Conservation (phyloP, 2,888 invertebrate genomes). For the Habroteleia sp. region DNA sequence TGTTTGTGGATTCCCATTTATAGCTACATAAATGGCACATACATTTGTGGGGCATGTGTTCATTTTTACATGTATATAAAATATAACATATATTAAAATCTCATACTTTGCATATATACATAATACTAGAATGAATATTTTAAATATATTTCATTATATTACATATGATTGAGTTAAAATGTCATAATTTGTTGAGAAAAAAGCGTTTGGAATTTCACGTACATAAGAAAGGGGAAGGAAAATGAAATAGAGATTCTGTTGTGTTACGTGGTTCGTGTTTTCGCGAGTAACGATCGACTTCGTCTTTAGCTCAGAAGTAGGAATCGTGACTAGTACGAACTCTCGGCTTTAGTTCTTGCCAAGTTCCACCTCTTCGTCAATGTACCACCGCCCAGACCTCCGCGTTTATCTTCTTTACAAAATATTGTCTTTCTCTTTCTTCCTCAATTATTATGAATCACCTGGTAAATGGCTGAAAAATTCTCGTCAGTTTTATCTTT, state of each 20-base stretch:
- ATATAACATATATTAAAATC: too few relatives aligned
- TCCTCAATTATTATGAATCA: conserved; percentile 29
- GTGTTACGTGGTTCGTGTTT: conserved; percentile 20
- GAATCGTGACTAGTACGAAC: conserved; percentile 16
- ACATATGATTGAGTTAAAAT: too few relatives aligned
- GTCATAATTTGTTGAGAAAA: too few relatives aligned
- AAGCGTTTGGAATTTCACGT: too few relatives aligned
- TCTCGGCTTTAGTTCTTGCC: conserved; percentile 27
- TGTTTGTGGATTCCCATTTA: too few relatives aligned
- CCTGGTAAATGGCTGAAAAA: background rate
- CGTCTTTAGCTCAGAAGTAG: conserved; percentile 24
- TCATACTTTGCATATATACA: too few relatives aligned
- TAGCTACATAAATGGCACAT: too few relatives aligned
- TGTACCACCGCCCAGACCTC: conserved; percentile 9
- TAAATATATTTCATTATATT: too few relatives aligned
- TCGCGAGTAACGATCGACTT: conserved; percentile 38
- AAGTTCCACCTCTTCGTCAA: conserved; percentile 35
- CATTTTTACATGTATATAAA: too few relatives aligned
- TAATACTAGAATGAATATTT: too few relatives aligned
- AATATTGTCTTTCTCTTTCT: conserved; percentile 7
- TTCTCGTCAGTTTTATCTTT: background rate
- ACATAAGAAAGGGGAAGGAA: background rate
- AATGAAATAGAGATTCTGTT: background rate
- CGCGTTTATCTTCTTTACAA: conserved; percentile 32
- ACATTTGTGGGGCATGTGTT: too few relatives aligned